Evolutionary conservation across 2,797 vertebrate species (phyloP), one percentile per base, ranked within the genome.

Genomic region (Anabacerthia variegaticeps): DNA sequence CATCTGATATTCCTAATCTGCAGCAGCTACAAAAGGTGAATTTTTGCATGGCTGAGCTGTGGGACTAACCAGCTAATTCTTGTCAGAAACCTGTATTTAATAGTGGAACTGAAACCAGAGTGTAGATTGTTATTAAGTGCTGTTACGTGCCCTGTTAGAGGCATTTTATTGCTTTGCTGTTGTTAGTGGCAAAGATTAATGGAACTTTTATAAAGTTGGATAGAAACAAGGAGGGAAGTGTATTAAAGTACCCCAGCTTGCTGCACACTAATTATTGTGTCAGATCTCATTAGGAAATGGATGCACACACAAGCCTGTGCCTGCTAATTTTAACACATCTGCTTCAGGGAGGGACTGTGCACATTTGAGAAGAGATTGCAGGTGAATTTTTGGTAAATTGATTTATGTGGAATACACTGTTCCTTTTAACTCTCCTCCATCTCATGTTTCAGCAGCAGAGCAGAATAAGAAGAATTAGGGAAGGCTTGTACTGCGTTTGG

Each of bases 161-260:
- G 27, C 41, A 52, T 61, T 90, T 88, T 59, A 89, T 89, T 89
- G 62, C 67, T 93, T 85, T 92, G n/a, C 44, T 88, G 46, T 75
- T 95, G 65, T 2, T 74, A 30, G 39, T 87, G 78, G 68, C 76
- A 72, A 85, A 94, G 92, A 93, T 92, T 71, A 96, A 94, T 96
- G 84, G 67, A 89, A 89, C 61, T 63, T 78, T 46, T 58, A 54
- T 74, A 30, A 87, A 92, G 71, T 27, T 93, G 68, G 63, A 67
- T 76, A 78, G 86, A 76, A 94, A 61, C 0, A 0, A 88, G 46
- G 59, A 61, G 44, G 68, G 36, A 82, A 94, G 44, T 92, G 3
- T 78, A 77, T 94, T 91, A 82, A 95, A 76, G 44, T 71, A 86
- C 14, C 44, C 32, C 43, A 73, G 52, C 61, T 85, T 94, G 61